Evolutionary conservation across 64 coral and sea anemone genomes (phyloP), one percentile per base, ranked within the genome.

Genomic region (Porites australiensis): DNA sequence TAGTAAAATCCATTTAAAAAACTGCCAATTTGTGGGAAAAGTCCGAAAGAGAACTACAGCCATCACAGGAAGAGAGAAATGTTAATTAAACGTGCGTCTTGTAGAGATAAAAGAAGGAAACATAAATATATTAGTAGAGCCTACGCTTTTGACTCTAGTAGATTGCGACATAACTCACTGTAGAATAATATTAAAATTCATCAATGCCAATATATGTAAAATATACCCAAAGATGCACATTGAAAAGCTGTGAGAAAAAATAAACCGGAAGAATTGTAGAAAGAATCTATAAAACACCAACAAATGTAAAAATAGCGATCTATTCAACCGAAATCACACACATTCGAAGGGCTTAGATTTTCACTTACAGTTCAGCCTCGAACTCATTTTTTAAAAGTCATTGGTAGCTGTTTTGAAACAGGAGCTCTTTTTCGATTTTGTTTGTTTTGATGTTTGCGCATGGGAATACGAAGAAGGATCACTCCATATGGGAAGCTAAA

Each of bases 211-310:
- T 49, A 84, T 13, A 48, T 76, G 44, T 51, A 69, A 50, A 52
- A 12, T 19, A 69, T 52, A 46, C 16, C 15, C 8, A 49, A 50
- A 68, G 44, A 84, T 10, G 64, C 21, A 65, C 63, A 84, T 68
- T 54, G 18, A 23, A 69, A 11, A 21, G 11, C 47, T 8, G 4
- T 84, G 81, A 27, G 64, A 37, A 8, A 37, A 65, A 19, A 37
- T 46, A 49, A 5, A 84, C 81, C 61, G 81, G 61, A 84, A 84
- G 51, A 84, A 47, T 5, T 16, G 44, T 47, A 46, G 61, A 49
- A 48, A 6, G 44, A 84, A 49, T 50, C 45, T 6, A 68, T 48
- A 84, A 84, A 84, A 84, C 61, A 84, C 50, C 12, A 19, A 15
- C 10, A 10, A 9, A 10, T 22, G 21, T 52, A 82, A 65, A 83